These are phyloP conservation scores for Diplogasteroides magnus DNA, from an alignment of 1,140 invertebrate species.

Conservation along the genomic window DNA sequence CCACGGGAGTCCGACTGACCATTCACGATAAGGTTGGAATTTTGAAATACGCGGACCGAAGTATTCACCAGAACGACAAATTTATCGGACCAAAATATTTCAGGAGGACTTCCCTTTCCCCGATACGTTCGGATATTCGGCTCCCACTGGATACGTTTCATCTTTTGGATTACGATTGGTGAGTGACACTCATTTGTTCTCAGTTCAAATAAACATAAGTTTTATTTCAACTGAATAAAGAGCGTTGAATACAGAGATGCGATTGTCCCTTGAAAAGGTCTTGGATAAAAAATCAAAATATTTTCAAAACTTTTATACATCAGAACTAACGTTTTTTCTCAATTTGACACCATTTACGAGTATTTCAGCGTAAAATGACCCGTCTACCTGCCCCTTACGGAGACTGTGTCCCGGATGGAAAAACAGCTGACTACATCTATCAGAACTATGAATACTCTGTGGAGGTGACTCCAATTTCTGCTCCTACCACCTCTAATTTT, in stretches of 20 bases:
- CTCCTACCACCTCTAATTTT: too few relatives aligned
- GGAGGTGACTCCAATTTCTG: conserved; percentile 39
- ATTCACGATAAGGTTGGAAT: conserved; percentile 40
- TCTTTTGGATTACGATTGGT: conserved; percentile 47
- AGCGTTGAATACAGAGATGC: too few relatives aligned
- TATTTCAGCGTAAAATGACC: conserved; percentile 44
- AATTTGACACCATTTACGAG: conserved; percentile 19
- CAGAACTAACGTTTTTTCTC: too few relatives aligned
- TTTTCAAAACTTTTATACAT: too few relatives aligned
- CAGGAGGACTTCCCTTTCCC: conserved; percentile 45
- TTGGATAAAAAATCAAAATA: too few relatives aligned
- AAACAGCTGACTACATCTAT: conserved; percentile 44
- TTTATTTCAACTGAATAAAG: too few relatives aligned
- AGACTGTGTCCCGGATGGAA: conserved; percentile 45
- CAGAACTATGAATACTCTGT: conserved; percentile 47
- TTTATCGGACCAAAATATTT: conserved; percentile 18
- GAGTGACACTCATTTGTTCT: neutral
- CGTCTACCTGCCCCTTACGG: conserved; percentile 48
- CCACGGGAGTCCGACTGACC: conserved; percentile 41
- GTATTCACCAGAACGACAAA: conserved; percentile 7
- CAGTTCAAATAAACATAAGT: neutral
- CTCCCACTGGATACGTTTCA: conserved; percentile 51
- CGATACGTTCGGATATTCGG: conserved; percentile 50
- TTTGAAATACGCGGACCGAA: conserved; percentile 22
- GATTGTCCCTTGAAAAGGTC: too few relatives aligned